These are phyloP conservation scores for Ectemnius continuus DNA, from an alignment of 2,888 invertebrate genomes.

Conservation along the genomic window DNA sequence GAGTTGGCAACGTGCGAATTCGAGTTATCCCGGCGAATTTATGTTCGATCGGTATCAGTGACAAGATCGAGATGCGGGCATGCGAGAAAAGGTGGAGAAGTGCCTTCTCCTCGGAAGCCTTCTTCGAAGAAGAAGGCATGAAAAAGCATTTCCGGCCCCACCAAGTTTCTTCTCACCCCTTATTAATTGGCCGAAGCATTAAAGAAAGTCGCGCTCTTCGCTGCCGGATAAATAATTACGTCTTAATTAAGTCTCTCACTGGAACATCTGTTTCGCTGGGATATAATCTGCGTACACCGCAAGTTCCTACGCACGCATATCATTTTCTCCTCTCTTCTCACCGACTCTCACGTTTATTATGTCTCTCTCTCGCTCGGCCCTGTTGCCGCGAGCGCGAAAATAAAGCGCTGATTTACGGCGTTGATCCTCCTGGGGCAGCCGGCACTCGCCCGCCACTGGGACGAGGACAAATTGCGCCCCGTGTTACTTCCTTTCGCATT, in stretches of 20 bases:
- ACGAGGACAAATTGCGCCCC: constrained; percentile 63
- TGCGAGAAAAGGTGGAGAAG: neutral
- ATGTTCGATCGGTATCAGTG: neutral
- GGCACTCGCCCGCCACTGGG: constrained; percentile 45
- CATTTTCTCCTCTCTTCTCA: constrained; percentile 40
- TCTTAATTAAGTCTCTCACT: constrained; percentile 64
- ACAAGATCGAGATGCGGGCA: neutral
- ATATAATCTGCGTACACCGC: constrained; percentile 43
- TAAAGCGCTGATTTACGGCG: constrained; percentile 66
- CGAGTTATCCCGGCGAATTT: constrained; percentile 3
- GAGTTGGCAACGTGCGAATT: constrained; percentile 1
- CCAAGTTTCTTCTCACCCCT: constrained; percentile 10
- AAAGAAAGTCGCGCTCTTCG: constrained; percentile 40
- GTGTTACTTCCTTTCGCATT: constrained; percentile 60
- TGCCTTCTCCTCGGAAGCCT: too few relatives aligned
- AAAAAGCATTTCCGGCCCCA: constrained; percentile 33
- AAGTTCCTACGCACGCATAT: constrained; percentile 32
- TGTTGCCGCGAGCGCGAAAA: constrained; percentile 49
- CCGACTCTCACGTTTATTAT: constrained; percentile 12
- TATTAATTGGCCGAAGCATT: constrained; percentile 54
- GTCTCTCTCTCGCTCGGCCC: neutral
- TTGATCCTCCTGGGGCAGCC: constrained; percentile 49
- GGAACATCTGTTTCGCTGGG: constrained; percentile 61
- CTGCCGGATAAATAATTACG: constrained; percentile 60
- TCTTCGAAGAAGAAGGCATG: constrained; percentile 1